A percentile compares a stretch with the other conserved stretches of the same genome.
phyloP scores from a whole-genome alignment of 2,888 invertebrate species.

The Caradrina clavipalpis region DNA sequence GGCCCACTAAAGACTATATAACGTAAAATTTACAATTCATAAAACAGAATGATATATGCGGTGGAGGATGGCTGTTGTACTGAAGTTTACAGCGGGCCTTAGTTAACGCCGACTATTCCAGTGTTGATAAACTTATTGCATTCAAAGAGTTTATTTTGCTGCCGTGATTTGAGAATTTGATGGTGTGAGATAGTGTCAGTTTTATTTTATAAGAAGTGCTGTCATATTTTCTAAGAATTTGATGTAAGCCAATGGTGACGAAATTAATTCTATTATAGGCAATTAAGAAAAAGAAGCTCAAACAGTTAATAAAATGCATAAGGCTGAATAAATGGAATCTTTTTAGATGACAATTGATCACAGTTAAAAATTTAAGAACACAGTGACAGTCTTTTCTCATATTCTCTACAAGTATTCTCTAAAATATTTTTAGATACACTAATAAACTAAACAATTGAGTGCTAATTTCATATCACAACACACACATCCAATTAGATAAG shows the following conservation, averaged over 20 bases:
- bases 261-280: too few relatives aligned
- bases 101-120: conserved; percentile 56
- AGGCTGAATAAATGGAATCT: background rate
- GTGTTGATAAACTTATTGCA: conserved; percentile 57
- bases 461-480: background rate
- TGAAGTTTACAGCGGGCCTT: conserved; percentile 66
- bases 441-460: background rate
- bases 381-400: too few relatives aligned
- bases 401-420: background rate
- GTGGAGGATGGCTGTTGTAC: conserved; percentile 73
- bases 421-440: background rate
- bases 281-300: too few relatives aligned
- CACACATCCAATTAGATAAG: background rate
- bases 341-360: background rate
- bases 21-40: conserved; percentile 90
- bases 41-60: conserved; percentile 88
- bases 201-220: background rate
- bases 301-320: background rate
- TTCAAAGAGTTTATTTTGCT: conserved; percentile 19
- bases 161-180: background rate
- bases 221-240: background rate
- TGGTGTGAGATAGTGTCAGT: background rate
- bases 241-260: too few relatives aligned
- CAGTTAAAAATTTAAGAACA: background rate
- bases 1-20: conserved; percentile 89